A percentile compares a stretch with the other conserved stretches of the same genome.
These are phyloP conservation scores for Gallinago solitaria DNA, from an alignment of 2,797 vertebrate genomes.

Conservation along the genomic window DNA sequence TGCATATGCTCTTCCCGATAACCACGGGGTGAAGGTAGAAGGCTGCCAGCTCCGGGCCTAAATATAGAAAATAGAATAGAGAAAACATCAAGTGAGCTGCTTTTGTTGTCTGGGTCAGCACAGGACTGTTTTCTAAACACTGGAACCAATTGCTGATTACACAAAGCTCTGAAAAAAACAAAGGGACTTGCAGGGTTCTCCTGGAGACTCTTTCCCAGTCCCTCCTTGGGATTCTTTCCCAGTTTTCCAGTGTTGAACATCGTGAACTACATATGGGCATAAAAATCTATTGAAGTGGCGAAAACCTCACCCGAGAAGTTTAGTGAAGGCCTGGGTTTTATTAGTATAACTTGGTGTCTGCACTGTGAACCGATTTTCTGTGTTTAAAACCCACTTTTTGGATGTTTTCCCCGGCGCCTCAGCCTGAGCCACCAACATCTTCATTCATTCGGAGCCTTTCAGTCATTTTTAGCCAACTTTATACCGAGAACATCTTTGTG, in stretches of 20 bases:
- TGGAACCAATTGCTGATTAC: background rate
- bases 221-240: background rate
- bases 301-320: background rate
- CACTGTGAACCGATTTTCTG: background rate
- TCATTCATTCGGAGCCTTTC: background rate
- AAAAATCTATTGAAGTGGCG: background rate
- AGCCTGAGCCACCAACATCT: background rate
- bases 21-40: background rate
- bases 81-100: background rate
- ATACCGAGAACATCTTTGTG: background rate
- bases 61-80: background rate
- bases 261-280: background rate
- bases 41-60: background rate
- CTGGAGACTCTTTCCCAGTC: background rate
- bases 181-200: background rate
- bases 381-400: background rate
- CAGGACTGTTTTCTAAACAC: slow-evolving; percentile 15
- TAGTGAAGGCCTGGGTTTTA: background rate
- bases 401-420: background rate
- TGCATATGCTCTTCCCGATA: background rate
- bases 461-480: background rate
- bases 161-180: background rate
- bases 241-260: background rate
- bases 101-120: background rate
- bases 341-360: background rate